Evolutionary conservation across 2,113 vertebrate species (phyloP).

Genomic region (Chlamydotis undulata): DNA sequence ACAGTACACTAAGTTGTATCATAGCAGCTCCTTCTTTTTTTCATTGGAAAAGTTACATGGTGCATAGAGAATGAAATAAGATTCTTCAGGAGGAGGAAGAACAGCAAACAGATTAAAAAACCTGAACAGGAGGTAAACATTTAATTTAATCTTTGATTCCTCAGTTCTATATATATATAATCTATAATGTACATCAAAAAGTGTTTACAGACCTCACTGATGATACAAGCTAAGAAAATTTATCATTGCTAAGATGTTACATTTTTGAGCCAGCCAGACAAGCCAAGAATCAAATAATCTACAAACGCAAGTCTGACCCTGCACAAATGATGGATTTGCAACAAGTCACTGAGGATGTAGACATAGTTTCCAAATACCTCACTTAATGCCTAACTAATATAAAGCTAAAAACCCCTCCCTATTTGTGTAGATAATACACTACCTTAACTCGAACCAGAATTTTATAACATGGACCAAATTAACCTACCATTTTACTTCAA

Average conservation of each 20-base stretch:
- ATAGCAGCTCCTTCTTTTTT: background rate
- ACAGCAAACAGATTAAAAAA: background rate
- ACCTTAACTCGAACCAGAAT: background rate
- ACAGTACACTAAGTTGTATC: background rate
- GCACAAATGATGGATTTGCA: background rate
- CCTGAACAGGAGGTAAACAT: background rate
- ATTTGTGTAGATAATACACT: background rate
- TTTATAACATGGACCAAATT: background rate
- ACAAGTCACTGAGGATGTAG: accelerated
- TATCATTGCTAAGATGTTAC: background rate
- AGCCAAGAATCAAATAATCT: background rate
- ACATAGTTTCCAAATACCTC: background rate
- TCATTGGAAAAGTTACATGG: background rate
- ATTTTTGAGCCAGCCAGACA: background rate
- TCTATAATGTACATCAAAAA: background rate
- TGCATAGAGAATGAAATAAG: background rate
- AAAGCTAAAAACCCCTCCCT: background rate
- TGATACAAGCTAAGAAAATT: background rate
- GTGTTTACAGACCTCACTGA: background rate
- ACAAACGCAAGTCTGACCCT: background rate
- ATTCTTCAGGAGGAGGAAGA: background rate
- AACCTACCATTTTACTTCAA: background rate
- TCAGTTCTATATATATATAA: background rate
- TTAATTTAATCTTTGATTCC: background rate
- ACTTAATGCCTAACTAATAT: background rate